Conservation (phyloP, 1,140 invertebrate species). For the Trachymyrmex cornetzi region DNA sequence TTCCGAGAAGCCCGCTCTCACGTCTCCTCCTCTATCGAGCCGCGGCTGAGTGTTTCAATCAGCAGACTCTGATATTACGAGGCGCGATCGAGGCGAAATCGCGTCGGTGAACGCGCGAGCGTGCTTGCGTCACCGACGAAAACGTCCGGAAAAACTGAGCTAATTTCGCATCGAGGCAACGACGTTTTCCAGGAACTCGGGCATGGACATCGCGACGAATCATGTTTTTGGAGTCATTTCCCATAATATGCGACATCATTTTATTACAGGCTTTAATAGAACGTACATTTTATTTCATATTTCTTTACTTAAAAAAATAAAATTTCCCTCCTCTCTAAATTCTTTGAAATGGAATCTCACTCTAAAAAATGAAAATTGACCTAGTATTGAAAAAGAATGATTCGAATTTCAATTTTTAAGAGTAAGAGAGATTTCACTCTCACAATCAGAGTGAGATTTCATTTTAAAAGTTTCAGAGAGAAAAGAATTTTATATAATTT, state of each 20-base stretch:
- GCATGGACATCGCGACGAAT: background rate
- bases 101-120: background rate
- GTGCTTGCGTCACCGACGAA: conserved; percentile 42
- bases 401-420: too few species aligned
- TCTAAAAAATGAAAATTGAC: background rate
- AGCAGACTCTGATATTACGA: conserved; percentile 64
- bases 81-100: conserved; percentile 64
- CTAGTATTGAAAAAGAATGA: too few species aligned
- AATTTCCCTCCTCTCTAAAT: background rate
- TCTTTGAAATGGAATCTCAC: background rate
- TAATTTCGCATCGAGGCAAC: conserved; percentile 3
- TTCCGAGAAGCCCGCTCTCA: conserved; percentile 71
- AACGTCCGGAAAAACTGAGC: conserved; percentile 41
- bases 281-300: background rate
- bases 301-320: background rate
- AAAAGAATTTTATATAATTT: background rate
- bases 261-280: background rate
- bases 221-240: background rate
- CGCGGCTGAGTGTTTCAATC: conserved; percentile 70
- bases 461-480: too few species aligned
- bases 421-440: too few species aligned
- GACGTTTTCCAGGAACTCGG: background rate
- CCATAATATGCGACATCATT: background rate
- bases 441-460: background rate
- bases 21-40: conserved; percentile 58